Evolutionary conservation across 2,113 vertebrate genomes (phyloP).

Genomic region (Noctilio leporinus): DNA sequence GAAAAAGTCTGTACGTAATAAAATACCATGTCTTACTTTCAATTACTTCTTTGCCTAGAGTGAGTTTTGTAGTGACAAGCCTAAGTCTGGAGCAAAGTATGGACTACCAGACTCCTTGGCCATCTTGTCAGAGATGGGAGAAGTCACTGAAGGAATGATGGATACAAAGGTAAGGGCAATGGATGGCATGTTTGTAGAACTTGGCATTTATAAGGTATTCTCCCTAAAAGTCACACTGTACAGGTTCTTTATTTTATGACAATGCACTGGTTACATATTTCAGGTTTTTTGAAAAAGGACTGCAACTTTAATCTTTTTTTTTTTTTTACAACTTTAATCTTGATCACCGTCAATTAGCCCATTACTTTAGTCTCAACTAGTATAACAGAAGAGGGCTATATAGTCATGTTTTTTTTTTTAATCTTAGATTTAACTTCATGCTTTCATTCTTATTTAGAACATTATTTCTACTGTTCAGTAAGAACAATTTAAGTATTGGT

Average conservation of each 20-base stretch:
- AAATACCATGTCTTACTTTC: slow-evolving; percentile 14
- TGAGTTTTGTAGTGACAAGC: slow-evolving; percentile 98
- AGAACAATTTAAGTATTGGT: background rate
- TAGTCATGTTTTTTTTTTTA: background rate
- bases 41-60: slow-evolving; percentile 80
- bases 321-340: background rate
- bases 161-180: slow-evolving; percentile 90
- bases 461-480: background rate
- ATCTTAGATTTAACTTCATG: slow-evolving; percentile 13
- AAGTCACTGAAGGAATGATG: slow-evolving; percentile 98
- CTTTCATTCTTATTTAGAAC: background rate
- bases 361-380: background rate
- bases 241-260: background rate
- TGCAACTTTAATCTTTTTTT: background rate
- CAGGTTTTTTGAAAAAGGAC: background rate
- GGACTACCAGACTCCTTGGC: slow-evolving; percentile 92
- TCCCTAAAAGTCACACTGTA: background rate
- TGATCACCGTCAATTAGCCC: background rate
- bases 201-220: background rate
- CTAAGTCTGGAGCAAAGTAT: slow-evolving; percentile 95
- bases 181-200: background rate
- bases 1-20: background rate
- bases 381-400: background rate
- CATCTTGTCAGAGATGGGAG: slow-evolving; percentile 97
- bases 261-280: background rate